These are phyloP conservation scores for Tenthredo mesomela DNA, from an alignment of 2,888 invertebrate species.

Conservation along the genomic window DNA sequence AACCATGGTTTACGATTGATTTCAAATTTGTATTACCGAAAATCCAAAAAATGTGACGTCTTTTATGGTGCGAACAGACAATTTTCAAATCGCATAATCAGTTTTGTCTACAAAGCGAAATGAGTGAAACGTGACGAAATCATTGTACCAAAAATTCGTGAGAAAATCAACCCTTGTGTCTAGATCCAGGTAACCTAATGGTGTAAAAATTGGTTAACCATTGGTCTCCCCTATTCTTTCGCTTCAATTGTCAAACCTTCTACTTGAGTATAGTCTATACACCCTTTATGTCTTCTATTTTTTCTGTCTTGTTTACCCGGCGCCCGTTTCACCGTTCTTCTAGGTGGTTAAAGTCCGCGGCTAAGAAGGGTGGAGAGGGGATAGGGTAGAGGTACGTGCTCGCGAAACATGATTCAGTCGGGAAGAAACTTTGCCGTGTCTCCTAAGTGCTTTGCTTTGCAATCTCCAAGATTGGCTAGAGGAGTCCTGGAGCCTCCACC, in stretches of 20 bases:
- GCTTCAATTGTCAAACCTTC: background rate
- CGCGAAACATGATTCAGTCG: slow-evolving; percentile 50
- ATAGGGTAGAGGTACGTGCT: slow-evolving; percentile 32
- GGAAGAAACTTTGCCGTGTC: slow-evolving; percentile 50
- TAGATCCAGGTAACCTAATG: no score
- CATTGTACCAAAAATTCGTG: no score
- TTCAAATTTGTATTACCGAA: no score
- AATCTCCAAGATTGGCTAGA: slow-evolving; percentile 50
- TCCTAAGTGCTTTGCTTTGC: slow-evolving; percentile 52
- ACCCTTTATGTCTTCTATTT: background rate
- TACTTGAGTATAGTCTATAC: background rate
- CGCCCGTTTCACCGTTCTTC: background rate
- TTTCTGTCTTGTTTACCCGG: slow-evolving; percentile 19
- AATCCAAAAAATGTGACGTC: no score
- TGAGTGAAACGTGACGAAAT: no score
- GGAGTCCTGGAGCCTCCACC: background rate
- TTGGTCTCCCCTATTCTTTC: background rate
- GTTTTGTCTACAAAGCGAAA: background rate
- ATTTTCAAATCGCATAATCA: background rate
- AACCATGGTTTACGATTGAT: no score
- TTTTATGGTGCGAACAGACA: no score
- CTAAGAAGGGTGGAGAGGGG: background rate
- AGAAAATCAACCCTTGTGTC: background rate
- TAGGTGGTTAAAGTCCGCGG: slow-evolving; percentile 24
- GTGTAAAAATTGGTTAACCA: background rate